Evolutionary conservation across 2,888 invertebrate species (phyloP).

Genomic region (Nymphalis c-album): DNA sequence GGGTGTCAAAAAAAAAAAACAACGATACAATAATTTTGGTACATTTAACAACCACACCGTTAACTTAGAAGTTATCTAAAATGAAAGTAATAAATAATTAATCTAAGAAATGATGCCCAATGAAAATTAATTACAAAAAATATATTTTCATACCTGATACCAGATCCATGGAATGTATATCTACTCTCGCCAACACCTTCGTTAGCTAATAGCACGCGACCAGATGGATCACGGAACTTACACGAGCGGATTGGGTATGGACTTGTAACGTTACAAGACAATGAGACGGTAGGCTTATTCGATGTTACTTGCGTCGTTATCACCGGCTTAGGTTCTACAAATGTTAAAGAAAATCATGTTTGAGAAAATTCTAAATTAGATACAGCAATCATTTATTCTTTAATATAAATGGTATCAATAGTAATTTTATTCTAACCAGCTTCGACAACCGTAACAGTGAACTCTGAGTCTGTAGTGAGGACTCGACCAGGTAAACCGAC

Average conservation of each 20-base stretch:
- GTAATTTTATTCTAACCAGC: constrained; percentile 46
- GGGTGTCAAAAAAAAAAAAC: no score
- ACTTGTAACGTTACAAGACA: constrained; percentile 56
- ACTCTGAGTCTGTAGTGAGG: constrained; percentile 44
- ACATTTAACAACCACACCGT: no score
- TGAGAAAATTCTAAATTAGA: no score
- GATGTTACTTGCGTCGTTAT: constrained; percentile 51
- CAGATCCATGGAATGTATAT: constrained; percentile 51
- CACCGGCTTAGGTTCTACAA: constrained; percentile 49
- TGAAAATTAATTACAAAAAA: neutral
- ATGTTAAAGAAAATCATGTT: neutral
- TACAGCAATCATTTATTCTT: no score
- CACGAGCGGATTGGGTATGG: constrained; percentile 51
- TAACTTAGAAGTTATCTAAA: no score
- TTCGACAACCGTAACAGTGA: constrained; percentile 49
- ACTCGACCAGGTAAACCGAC: constrained; percentile 54
- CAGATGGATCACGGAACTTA: constrained; percentile 62
- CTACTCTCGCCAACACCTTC: constrained; percentile 60
- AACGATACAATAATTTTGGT: no score
- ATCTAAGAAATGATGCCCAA: no score
- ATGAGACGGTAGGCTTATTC: constrained; percentile 46
- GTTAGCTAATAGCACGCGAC: constrained; percentile 54
- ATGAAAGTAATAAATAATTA: no score
- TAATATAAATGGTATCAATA: constrained; percentile 23
- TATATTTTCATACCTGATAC: constrained; percentile 46